Percentiles rank a stretch among this genome's conserved stretches.
phyloP scores from a whole-genome alignment of 2,113 vertebrate species.

The Potamarius usumacintae region DNA sequence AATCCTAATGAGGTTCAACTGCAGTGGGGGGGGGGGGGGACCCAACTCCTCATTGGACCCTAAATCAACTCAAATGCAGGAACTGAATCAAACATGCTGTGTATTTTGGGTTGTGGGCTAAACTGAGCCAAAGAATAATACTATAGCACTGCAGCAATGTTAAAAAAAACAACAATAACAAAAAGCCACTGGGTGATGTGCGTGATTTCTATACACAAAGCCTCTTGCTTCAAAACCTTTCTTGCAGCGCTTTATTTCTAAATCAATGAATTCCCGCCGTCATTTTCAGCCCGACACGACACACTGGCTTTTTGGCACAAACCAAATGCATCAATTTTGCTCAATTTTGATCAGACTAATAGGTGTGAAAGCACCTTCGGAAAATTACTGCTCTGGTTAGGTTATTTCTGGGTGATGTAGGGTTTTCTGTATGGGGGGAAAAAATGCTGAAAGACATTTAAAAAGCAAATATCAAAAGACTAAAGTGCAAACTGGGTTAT shows the following conservation, averaged over 20 bases:
- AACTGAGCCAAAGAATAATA: neutral
- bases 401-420: neutral
- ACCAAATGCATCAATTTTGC: neutral
- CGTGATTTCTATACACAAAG: neutral
- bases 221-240: neutral
- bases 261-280: neutral
- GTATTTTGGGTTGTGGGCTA: neutral
- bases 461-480: constrained; percentile 6
- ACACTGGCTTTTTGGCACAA: neutral
- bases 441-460: neutral
- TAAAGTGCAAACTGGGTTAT: neutral
- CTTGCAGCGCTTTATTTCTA: neutral
- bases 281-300: neutral
- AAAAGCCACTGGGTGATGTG: neutral
- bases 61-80: neutral
- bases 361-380: neutral
- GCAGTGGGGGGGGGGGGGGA: neutral
- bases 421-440: neutral
- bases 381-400: neutral
- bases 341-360: neutral
- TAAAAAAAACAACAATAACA: neutral
- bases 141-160: neutral
- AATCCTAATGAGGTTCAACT: neutral
- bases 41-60: too few relatives aligned
- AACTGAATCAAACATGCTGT: neutral